These are phyloP conservation scores for Oreochromis spilurus DNA, from an alignment of 2,113 vertebrate genomes.

Conservation along the genomic window DNA sequence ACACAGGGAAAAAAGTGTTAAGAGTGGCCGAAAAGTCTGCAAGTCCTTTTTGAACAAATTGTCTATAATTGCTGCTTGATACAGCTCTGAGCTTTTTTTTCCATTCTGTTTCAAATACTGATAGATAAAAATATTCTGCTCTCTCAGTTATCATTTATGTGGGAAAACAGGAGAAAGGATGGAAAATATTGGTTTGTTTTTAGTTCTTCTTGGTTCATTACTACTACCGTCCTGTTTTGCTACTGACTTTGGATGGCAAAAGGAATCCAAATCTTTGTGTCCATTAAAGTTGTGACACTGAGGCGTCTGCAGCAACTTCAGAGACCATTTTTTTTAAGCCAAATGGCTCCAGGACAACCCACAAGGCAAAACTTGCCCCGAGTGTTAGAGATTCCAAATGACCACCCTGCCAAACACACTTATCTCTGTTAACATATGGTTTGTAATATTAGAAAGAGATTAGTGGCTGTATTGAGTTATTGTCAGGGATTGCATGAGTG, in stretches of 20 bases:
- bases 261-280: constrained; percentile 14
- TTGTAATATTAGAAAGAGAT: constrained; percentile 28
- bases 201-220: background rate
- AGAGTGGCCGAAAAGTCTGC: background rate
- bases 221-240: background rate
- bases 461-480: constrained; percentile 9
- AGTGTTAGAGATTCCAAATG: constrained; percentile 18
- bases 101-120: background rate
- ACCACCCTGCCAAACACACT: constrained; percentile 14
- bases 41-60: background rate
- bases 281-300: constrained; percentile 16
- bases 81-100: background rate
- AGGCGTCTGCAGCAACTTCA: background rate
- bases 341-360: constrained; percentile 18
- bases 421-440: constrained; percentile 38
- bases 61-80: background rate
- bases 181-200: background rate
- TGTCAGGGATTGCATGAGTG: background rate
- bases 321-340: background rate
- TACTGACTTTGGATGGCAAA: background rate
- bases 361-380: constrained; percentile 3
- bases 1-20: background rate
- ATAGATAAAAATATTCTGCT: background rate
- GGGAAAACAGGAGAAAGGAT: background rate
- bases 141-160: background rate